Percentiles rank a stretch among this genome's conserved stretches.
These are phyloP conservation scores for Pseudolaguvia tuberculata DNA, from an alignment of 2,113 vertebrate species.

Conservation along the genomic window DNA sequence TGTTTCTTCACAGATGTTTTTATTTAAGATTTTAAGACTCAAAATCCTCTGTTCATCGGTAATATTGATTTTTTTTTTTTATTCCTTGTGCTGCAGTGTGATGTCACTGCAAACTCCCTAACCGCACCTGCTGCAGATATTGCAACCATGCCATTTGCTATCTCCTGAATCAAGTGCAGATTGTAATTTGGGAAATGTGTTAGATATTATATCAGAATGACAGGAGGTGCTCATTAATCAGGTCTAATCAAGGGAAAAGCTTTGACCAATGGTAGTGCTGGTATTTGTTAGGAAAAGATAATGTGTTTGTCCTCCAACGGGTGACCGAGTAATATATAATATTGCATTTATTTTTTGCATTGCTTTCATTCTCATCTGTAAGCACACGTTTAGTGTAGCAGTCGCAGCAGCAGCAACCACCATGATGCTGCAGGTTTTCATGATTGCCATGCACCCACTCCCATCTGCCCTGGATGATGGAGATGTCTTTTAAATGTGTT, in stretches of 20 bases:
- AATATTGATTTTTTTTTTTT: slow-evolving; percentile 55
- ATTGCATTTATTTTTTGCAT: slow-evolving; percentile 38
- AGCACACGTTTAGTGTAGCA: background rate
- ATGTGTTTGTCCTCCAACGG: slow-evolving; percentile 26
- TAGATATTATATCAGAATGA: background rate
- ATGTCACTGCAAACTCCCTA: slow-evolving; percentile 50
- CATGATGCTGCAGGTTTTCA: slow-evolving; percentile 25
- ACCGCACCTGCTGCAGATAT: slow-evolving; percentile 36
- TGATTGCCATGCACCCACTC: background rate
- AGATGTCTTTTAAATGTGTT: slow-evolving; percentile 30
- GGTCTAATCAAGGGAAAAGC: background rate
- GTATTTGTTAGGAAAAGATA: background rate
- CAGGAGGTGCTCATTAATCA: slow-evolving; percentile 8
- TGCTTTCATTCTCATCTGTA: background rate
- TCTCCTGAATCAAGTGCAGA: slow-evolving; percentile 17
- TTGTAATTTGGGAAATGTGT: slow-evolving; percentile 30
- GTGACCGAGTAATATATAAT: slow-evolving; percentile 24
- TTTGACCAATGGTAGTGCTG: background rate
- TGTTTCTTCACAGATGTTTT: slow-evolving; percentile 8
- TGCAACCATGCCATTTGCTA: slow-evolving; percentile 50
- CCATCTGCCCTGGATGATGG: slow-evolving; percentile 1
- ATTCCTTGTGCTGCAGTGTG: slow-evolving; percentile 47
- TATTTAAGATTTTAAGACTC: slow-evolving; percentile 6
- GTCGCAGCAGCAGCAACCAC: slow-evolving; percentile 9
- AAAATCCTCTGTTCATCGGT: slow-evolving; percentile 26